Percentiles rank a stretch among this genome's conserved stretches.
phyloP scores from a whole-genome alignment of 2,113 vertebrate species.

The Mugil cephalus region DNA sequence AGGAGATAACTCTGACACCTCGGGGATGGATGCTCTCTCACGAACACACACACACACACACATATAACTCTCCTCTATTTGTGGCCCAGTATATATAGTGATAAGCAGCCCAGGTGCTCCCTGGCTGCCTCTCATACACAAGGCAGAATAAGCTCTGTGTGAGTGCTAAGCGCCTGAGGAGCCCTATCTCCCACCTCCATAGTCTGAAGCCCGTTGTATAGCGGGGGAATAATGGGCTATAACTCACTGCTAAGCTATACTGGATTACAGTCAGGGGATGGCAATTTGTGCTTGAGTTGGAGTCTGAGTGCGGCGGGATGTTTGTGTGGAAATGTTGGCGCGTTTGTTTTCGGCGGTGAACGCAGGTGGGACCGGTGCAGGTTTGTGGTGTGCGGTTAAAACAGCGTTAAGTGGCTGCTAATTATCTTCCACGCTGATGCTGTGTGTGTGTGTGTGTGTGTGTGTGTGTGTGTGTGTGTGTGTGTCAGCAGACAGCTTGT shows the following conservation, averaged over 20 bases:
- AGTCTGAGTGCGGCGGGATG: neutral
- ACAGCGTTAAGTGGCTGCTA: neutral
- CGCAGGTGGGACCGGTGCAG: neutral
- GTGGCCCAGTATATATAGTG: slow-evolving; percentile 46
- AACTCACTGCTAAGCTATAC: slow-evolving; percentile 64
- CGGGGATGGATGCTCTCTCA: slow-evolving; percentile 65
- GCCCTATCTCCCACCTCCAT: slow-evolving; percentile 65
- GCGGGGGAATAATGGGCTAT: slow-evolving; percentile 67
- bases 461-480: too few species aligned
- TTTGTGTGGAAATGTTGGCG: slow-evolving; percentile 5
- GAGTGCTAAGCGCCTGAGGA: slow-evolving; percentile 56
- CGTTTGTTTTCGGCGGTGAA: neutral
- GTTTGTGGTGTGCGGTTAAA: neutral
- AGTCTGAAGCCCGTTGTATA: slow-evolving; percentile 61
- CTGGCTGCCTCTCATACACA: slow-evolving; percentile 42
- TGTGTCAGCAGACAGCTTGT: too few species aligned
- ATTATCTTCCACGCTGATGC: too few species aligned
- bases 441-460: too few species aligned
- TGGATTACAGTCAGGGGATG: slow-evolving; percentile 62
- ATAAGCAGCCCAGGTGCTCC: slow-evolving; percentile 67
- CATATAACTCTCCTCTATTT: slow-evolving; percentile 38
- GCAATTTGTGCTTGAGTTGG: slow-evolving; percentile 44
- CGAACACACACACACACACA: slow-evolving; percentile 34
- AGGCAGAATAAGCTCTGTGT: slow-evolving; percentile 67
- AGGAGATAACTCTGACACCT: slow-evolving; percentile 74